Base-by-base conservation (phyloP, 2,888 invertebrate genomes). In the Thera obeliscata region DNA sequence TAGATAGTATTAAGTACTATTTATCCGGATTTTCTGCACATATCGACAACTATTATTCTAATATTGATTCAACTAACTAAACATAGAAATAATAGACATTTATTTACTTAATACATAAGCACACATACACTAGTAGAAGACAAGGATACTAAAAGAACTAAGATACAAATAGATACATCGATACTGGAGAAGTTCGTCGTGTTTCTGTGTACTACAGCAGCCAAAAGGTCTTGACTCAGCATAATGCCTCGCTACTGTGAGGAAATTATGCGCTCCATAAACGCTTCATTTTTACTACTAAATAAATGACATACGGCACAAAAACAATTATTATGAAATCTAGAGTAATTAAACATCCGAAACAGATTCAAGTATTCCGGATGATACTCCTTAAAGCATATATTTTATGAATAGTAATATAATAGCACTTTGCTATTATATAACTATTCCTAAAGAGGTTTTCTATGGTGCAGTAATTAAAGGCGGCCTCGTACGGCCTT, bases 401-500 rank as follows among this genome's bases (percentile, higher is more conserved):
- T 8, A 52, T 52, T 7, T 50, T 12, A 22, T 5, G n/a, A 50
- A 12, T 50, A 50, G 50, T 50, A 50, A 50, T 22, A 33, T 52
- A 35, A 46, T 63, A 57, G 35, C 50, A 22, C 22, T 22, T 22
- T 22, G 22, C 22, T 22, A 22, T 22, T 22, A 22, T 22, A 22
- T 22, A 1, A 22, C 38, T 41, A 58, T 57, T 41, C 58, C 52
- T 56, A 70, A 73, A 67, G 66, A 68, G 64, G 72, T 76, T 78
- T 54, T 64, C 61, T 56, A 59, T 60, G 46, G 56, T 66, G 81
- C 74, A 82, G 75, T 81, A 83, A 86, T 85, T 84, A 83, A 80
- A 80, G 78, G 66, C 81, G 84, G 83, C 87, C 86, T 83, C 84
- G 84, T 69, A 61, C 84, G 89, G 81, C 89, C 89, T 89, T 88